A percentile compares a stretch with the other conserved stretches of the same genome.
Conservation (phyloP, 2,888 invertebrate species). For the Antitype chi region DNA sequence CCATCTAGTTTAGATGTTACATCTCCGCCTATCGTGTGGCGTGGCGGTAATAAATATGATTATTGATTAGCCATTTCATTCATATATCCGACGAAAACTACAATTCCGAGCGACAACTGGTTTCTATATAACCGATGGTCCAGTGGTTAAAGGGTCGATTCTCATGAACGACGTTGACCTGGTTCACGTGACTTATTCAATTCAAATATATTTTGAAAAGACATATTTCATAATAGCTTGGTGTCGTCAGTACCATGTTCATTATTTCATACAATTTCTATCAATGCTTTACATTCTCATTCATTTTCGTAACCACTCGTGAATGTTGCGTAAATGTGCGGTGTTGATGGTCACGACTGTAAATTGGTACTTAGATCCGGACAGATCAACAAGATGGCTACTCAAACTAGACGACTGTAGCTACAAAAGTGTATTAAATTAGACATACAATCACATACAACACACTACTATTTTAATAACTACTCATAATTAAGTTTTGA, state of each 20-base stretch:
- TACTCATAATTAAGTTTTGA: not conserved
- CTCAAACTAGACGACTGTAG: not conserved
- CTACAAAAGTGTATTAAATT: not conserved
- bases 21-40: not conserved
- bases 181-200: too few relatives aligned
- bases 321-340: not conserved
- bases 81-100: not conserved
- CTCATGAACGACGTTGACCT: too few relatives aligned
- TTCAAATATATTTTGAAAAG: too few relatives aligned
- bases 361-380: not conserved
- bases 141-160: too few relatives aligned
- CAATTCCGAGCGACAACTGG: too few relatives aligned
- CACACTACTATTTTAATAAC: conserved; percentile 14
- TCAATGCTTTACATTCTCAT: not conserved
- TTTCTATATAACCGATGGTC: too few relatives aligned
- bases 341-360: not conserved
- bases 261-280: not conserved
- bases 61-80: conserved; percentile 4
- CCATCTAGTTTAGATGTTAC: not conserved
- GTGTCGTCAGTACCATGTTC: not conserved
- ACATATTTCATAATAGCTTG: not conserved
- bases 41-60: not conserved
- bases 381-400: conserved; percentile 2
- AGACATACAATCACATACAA: conserved; percentile 30
- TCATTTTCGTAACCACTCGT: too few relatives aligned